Evolutionary conservation across 2,797 vertebrate species (phyloP), one percentile per base, ranked within the genome.

Genomic region (Mormyrus hasselquistii): DNA sequence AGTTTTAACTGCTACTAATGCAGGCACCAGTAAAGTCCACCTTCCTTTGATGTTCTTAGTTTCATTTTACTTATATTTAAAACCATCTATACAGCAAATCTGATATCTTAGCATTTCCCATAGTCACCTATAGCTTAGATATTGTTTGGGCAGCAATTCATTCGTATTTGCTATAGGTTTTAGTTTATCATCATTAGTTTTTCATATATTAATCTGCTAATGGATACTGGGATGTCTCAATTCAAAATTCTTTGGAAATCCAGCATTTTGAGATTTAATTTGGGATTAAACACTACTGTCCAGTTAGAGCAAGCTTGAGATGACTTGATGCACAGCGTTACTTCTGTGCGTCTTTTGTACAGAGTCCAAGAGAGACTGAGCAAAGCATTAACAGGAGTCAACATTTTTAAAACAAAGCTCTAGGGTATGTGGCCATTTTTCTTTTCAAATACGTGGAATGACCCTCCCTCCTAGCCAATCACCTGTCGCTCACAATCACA

Each of bases 401-500:
- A 90, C 83, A 89, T 90, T 85, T 62, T 92, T 91, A 87, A 93
- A 93, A 34, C 49, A 86, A 89, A 53, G 49, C 55, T 91, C 91
- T 87, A 38, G 25, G 65, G 84, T 84, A 62, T 89, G 89, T 88
- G 88, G 90, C 89, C 90, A 90, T 89, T 92, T 85, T 62, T 34
- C 69, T 14, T 89, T 89, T 88, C 38, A 53, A 38, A 65, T 92
- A 90, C 88, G 84, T 90, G 91, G 50, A 22, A 16, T 57, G 84
- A 85, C 90, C 88, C 55, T 90, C 89, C 91, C 88, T 52, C 87
- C 12, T 88, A 88, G 83, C 50, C 73, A 62, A 69, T 82, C 59
- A 86, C n/a, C 47, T 53, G 65, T 50, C 89, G 88, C 89, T 88
- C 89, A 91, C 87, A 88, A 90, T 90, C 91, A 94, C 93, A 92